phyloP scores from a whole-genome alignment of 2,888 invertebrate species.

The Parnassius apollo region DNA sequence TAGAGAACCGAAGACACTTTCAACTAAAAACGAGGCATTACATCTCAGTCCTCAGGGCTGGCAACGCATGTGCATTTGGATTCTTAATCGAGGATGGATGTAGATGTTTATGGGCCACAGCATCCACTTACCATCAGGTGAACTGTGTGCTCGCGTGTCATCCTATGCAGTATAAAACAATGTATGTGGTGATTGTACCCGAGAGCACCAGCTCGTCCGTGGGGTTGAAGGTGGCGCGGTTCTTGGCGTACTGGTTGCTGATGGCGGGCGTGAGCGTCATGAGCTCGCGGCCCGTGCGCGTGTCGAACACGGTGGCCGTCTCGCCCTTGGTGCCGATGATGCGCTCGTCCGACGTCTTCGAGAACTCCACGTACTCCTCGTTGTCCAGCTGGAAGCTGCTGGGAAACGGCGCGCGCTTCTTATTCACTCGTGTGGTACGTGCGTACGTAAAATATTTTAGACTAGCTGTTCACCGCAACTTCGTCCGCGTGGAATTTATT shows the following conservation, averaged over 20 bases:
- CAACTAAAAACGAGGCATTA: too few species aligned
- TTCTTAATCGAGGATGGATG: too few species aligned
- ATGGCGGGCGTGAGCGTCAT: conserved; percentile 88
- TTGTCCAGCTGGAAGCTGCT: conserved; percentile 87
- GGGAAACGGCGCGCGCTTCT: background rate
- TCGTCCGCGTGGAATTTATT: too few species aligned
- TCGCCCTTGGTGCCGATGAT: conserved; percentile 94
- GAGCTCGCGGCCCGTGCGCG: conserved; percentile 88
- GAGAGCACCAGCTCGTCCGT: conserved; percentile 96
- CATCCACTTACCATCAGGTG: too few species aligned
- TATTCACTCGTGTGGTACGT: background rate
- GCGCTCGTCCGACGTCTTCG: conserved; percentile 90
- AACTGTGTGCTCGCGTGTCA: too few species aligned
- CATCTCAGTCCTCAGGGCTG: too few species aligned
- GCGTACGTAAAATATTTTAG: too few species aligned
- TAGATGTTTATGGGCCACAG: background rate
- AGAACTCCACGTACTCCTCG: conserved; percentile 96
- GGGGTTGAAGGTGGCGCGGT: conserved; percentile 96
- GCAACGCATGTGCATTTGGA: too few species aligned
- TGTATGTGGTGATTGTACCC: conserved; percentile 48
- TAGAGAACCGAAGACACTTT: too few species aligned
- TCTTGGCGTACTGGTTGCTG: conserved; percentile 96
- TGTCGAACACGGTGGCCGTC: conserved; percentile 93
- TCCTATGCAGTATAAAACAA: background rate
- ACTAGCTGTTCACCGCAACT: too few species aligned